phyloP scores from a whole-genome alignment of 2,888 invertebrate genomes.

The Amiota minor region DNA sequence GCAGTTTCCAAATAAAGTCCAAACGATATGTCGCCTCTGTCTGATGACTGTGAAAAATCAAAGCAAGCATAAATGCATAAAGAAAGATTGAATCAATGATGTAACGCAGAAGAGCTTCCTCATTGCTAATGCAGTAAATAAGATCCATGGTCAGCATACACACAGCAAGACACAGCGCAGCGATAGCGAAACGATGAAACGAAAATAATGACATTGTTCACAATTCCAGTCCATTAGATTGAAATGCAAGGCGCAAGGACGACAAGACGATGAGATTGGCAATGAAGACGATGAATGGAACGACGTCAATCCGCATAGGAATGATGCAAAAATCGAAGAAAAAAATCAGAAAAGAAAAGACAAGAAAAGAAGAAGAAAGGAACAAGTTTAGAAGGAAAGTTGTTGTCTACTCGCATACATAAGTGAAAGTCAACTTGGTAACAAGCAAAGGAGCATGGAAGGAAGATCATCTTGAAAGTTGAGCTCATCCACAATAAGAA shows the following conservation, averaged over 20 bases:
- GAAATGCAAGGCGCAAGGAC: conserved; percentile 37
- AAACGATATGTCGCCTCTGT: conserved; percentile 95
- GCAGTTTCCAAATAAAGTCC: conserved; percentile 97
- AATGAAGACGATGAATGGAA: conserved; percentile 16
- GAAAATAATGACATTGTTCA: conserved; percentile 25
- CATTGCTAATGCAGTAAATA: conserved; percentile 61
- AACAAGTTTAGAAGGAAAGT: neutral
- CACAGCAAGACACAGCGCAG: conserved; percentile 15
- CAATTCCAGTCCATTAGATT: conserved; percentile 57
- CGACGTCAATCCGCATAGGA: neutral
- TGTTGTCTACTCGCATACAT: too few relatives aligned
- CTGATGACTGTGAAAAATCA: conserved; percentile 93
- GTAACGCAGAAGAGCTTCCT: conserved; percentile 71
- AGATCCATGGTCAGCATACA: conserved; percentile 16
- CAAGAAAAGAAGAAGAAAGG: conserved; percentile 38
- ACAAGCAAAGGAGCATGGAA: neutral
- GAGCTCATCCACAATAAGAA: neutral
- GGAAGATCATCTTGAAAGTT: conserved; percentile 19
- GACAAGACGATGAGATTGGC: neutral
- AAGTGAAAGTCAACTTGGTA: too few relatives aligned
- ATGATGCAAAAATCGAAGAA: conserved; percentile 7
- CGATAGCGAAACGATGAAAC: conserved; percentile 19
- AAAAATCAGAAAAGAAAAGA: conserved; percentile 6
- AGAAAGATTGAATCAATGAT: conserved; percentile 80
- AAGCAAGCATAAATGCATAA: conserved; percentile 83